Conservation (phyloP, 2,113 vertebrate genomes). For the Chlamydotis undulata region DNA sequence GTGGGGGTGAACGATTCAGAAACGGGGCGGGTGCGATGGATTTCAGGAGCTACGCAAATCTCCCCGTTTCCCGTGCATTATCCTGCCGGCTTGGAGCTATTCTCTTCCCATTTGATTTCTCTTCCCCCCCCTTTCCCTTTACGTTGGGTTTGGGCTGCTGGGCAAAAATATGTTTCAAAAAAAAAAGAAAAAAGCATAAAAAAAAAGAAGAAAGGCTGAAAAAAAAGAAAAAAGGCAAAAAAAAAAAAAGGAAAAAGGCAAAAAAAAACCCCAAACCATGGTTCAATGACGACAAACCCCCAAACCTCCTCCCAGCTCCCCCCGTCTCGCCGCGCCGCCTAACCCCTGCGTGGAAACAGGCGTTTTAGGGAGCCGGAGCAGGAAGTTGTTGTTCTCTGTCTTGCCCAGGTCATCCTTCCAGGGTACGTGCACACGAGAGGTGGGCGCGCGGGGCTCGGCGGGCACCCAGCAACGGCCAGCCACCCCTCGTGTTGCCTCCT, state of each 20-base stretch:
- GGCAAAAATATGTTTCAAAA: neutral
- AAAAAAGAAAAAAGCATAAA: neutral
- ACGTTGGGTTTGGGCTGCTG: constrained; percentile 27
- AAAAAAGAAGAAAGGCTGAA: neutral
- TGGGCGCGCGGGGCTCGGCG: neutral
- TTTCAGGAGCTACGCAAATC: constrained; percentile 49
- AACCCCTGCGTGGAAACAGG: constrained; percentile 65
- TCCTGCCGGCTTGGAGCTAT: constrained; percentile 52
- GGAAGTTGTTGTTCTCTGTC: constrained; percentile 63
- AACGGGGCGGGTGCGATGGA: constrained; percentile 30
- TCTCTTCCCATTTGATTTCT: constrained; percentile 25
- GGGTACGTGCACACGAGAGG: constrained; percentile 43
- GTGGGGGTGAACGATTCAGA: constrained; percentile 12
- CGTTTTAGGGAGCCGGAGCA: constrained; percentile 67
- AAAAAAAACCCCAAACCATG: neutral
- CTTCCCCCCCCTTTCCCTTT: neutral
- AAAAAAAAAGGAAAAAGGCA: neutral
- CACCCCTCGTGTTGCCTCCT: neutral
- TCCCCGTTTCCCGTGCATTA: constrained; percentile 60
- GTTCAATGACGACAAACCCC: constrained; percentile 66
- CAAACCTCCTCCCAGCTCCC: constrained; percentile 63
- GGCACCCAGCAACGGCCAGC: neutral
- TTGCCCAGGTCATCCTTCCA: constrained; percentile 66
- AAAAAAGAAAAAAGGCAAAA: neutral
- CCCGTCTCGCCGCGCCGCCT: constrained; percentile 45